Conservation (phyloP, 1,140 invertebrate genomes). For the Bombus sylvicola region DNA sequence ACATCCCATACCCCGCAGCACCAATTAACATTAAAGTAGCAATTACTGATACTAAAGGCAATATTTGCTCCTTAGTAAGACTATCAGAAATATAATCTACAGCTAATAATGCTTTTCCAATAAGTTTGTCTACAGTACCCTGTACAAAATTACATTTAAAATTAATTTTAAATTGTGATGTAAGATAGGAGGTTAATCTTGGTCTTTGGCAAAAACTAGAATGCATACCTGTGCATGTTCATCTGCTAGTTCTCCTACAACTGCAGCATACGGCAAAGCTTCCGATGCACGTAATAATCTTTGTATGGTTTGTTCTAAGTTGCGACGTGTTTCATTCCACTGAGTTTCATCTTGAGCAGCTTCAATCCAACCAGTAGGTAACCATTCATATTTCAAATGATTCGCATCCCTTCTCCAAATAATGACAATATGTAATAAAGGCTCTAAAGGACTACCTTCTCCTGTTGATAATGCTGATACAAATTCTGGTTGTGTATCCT, state of each 20-base stretch:
- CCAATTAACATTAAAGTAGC: constrained; percentile 92
- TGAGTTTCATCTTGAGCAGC: constrained; percentile 81
- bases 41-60: constrained; percentile 91
- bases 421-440: constrained; percentile 90
- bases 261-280: constrained; percentile 88
- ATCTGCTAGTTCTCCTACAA: constrained; percentile 82
- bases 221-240: constrained; percentile 82
- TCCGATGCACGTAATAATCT: constrained; percentile 88
- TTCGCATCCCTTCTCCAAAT: constrained; percentile 94
- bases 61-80: constrained; percentile 90
- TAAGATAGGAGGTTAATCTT: neutral
- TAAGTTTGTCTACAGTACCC: constrained; percentile 88
- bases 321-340: constrained; percentile 89
- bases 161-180: constrained; percentile 8
- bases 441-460: constrained; percentile 84
- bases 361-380: constrained; percentile 78
- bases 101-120: constrained; percentile 87
- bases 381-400: constrained; percentile 96
- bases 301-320: constrained; percentile 89
- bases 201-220: neutral
- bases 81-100: constrained; percentile 89
- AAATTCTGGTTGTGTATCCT: constrained; percentile 92
- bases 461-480: constrained; percentile 89
- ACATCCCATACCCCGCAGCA: constrained; percentile 93
- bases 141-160: constrained; percentile 75